A percentile compares a stretch with the other conserved stretches of the same genome.
Conservation (phyloP, 2,888 invertebrate species). For the Nomada ferruginata region DNA sequence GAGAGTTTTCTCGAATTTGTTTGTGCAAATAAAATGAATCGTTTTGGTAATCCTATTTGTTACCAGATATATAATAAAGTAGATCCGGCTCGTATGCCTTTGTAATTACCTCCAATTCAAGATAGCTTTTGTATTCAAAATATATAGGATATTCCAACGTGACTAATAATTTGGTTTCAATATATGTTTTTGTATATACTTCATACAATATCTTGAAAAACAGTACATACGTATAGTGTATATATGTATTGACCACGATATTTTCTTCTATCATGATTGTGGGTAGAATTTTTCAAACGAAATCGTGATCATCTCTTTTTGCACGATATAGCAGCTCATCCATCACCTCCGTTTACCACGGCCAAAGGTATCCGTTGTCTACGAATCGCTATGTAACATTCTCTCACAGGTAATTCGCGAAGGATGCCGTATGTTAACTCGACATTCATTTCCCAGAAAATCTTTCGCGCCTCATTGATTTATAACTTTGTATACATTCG, state of each 20-base stretch:
- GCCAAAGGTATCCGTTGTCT: slow-evolving; percentile 47
- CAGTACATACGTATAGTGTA: background rate
- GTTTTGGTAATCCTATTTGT: no score
- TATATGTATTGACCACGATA: slow-evolving; percentile 37
- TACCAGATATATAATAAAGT: no score
- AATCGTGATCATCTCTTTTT: slow-evolving; percentile 50
- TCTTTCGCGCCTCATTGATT: slow-evolving; percentile 40
- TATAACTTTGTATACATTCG: slow-evolving; percentile 43
- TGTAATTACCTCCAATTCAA: no score
- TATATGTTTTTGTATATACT: background rate
- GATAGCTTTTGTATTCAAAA: no score
- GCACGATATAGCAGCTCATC: slow-evolving; percentile 41
- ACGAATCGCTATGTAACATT: slow-evolving; percentile 23
- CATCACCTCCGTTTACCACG: slow-evolving; percentile 57
- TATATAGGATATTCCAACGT: no score
- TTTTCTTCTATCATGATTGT: slow-evolving; percentile 44
- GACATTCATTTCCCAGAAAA: slow-evolving; percentile 37
- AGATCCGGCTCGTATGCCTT: no score
- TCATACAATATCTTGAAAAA: background rate
- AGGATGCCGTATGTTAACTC: slow-evolving; percentile 20
- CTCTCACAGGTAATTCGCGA: slow-evolving; percentile 13
- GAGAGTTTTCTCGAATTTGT: no score
- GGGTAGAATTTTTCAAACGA: slow-evolving; percentile 30
- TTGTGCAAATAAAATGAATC: no score
- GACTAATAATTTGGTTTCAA: no score